phyloP scores from a whole-genome alignment of 2,113 vertebrate species.

The Caloenas nicobarica region DNA sequence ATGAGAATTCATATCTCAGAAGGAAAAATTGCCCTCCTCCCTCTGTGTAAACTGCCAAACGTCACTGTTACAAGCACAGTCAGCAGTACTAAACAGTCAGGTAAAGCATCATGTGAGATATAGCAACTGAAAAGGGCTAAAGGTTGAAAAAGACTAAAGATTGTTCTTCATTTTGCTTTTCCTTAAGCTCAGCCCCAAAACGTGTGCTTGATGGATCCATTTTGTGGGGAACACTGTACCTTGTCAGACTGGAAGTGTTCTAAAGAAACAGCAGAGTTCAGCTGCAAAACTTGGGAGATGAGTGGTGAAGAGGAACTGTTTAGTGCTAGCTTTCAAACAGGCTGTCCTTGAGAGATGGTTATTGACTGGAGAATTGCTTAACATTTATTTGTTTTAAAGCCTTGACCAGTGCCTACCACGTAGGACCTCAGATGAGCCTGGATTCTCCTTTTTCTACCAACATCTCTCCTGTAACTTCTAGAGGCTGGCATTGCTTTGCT shows the following conservation, averaged over 20 bases:
- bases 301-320: not conserved
- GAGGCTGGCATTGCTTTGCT: not conserved
- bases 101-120: not conserved
- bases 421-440: not conserved
- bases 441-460: not conserved
- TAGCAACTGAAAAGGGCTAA: not conserved
- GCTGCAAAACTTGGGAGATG: not conserved
- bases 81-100: not conserved
- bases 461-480: not conserved
- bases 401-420: fast-evolving
- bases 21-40: not conserved
- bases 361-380: not conserved
- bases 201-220: fast-evolving
- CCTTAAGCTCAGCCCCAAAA: not conserved
- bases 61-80: not conserved
- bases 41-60: not conserved
- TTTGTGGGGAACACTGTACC: not conserved
- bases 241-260: not conserved
- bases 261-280: not conserved
- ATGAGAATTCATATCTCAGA: not conserved
- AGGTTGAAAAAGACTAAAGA: not conserved
- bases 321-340: not conserved
- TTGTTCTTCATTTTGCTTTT: not conserved
- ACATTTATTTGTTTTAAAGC: not conserved
- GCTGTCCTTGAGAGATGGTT: not conserved